These are phyloP conservation scores for Globia sparganii DNA, from an alignment of 2,888 invertebrate genomes.

Conservation along the genomic window DNA sequence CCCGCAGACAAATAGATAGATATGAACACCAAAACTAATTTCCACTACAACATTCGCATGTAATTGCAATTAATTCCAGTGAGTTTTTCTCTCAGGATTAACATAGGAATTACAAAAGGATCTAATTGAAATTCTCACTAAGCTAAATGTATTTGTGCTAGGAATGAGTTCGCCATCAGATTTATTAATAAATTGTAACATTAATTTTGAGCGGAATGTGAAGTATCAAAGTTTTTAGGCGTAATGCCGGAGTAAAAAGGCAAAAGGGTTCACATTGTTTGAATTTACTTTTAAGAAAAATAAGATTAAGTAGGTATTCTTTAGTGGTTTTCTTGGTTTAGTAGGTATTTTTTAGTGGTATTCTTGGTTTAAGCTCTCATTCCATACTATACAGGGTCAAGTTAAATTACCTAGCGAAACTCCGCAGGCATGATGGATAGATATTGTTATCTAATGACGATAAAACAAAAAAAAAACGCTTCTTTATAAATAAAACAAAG, in stretches of 20 bases:
- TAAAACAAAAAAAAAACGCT: too few species aligned
- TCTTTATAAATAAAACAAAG: too few species aligned
- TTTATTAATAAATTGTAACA: constrained; percentile 30
- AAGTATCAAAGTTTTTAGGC: constrained; percentile 20
- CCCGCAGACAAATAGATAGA: neutral
- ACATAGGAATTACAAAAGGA: constrained; percentile 15
- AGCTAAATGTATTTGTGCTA: constrained; percentile 37
- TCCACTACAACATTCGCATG: neutral
- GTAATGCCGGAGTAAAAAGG: neutral
- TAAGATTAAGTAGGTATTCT: too few species aligned
- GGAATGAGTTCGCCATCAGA: constrained; percentile 16
- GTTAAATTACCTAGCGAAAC: too few species aligned
- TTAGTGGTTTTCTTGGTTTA: neutral
- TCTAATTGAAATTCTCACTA: constrained; percentile 42
- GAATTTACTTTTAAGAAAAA: neutral
- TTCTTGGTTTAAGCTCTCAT: neutral
- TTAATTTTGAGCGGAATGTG: constrained; percentile 39
- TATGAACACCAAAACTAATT: neutral
- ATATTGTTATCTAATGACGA: neutral
- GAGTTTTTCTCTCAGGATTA: constrained; percentile 15
- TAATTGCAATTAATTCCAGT: neutral
- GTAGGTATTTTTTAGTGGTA: neutral
- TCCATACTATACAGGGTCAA: neutral
- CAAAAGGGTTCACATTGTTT: neutral
- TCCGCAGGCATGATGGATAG: neutral